Conservation (phyloP, 2,113 vertebrate genomes). For the Pardalotus punctatus region DNA sequence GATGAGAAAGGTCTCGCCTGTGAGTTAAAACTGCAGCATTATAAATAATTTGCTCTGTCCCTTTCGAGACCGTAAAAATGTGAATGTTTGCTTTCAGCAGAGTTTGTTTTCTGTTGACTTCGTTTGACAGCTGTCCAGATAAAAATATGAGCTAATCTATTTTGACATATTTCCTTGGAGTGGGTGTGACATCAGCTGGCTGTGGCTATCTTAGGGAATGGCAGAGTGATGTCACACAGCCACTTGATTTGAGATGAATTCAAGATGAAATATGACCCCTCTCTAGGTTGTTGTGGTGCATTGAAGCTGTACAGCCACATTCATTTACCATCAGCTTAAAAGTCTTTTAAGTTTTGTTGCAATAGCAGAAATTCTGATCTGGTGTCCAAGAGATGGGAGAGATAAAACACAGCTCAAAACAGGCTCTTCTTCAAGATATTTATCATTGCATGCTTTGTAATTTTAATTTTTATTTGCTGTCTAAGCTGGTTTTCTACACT, state of each 20-base stretch:
- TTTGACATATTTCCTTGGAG: background rate
- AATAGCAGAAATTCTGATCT: background rate
- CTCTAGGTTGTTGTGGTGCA: background rate
- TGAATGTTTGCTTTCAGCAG: slow-evolving; percentile 8
- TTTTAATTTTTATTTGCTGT: background rate
- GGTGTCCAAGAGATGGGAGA: background rate
- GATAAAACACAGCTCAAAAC: background rate
- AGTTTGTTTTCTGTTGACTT: background rate
- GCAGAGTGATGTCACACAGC: slow-evolving; percentile 38
- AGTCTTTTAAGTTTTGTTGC: background rate
- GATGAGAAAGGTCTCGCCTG: background rate
- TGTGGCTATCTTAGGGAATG: background rate
- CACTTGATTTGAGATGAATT: background rate
- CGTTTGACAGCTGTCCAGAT: background rate
- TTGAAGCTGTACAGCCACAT: background rate
- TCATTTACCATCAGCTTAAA: background rate
- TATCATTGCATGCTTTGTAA: background rate
- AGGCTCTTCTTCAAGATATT: background rate
- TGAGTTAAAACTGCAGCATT: background rate
- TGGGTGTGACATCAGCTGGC: slow-evolving; percentile 16
- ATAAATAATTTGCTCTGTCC: slow-evolving; percentile 31
- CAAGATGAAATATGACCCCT: background rate
- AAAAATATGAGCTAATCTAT: slow-evolving; percentile 1
- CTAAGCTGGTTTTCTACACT: background rate
- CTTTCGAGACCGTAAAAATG: background rate